A percentile compares a stretch with the other conserved stretches of the same genome.
These are phyloP conservation scores for Crepidodera aurea DNA, from an alignment of 2,888 invertebrate genomes.

Conservation along the genomic window DNA sequence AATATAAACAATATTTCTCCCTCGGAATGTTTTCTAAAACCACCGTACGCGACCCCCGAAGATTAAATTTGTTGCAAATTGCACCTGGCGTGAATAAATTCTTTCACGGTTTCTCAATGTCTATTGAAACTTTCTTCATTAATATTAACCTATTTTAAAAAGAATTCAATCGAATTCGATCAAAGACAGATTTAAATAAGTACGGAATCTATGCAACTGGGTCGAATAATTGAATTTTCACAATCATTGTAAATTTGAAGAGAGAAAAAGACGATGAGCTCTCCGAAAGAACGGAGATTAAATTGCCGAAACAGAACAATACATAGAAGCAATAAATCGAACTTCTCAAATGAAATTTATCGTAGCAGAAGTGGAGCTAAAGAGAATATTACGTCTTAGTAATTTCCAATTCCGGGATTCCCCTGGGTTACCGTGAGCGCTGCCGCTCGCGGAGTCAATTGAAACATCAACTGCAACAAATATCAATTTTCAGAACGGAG, in stretches of 20 bases:
- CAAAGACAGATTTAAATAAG: background rate
- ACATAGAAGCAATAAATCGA: conserved; percentile 34
- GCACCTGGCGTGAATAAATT: too few relatives aligned
- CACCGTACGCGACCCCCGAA: too few relatives aligned
- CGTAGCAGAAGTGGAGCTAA: conserved; percentile 34
- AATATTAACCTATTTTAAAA: background rate
- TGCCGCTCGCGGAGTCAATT: conserved; percentile 36
- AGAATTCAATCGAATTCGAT: background rate
- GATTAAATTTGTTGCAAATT: too few relatives aligned
- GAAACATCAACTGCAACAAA: conserved; percentile 42
- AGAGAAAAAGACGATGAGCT: conserved; percentile 13
- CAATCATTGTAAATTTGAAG: conserved; percentile 25
- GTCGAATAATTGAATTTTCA: conserved; percentile 19
- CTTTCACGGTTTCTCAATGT: too few relatives aligned
- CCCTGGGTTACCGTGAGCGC: conserved; percentile 34
- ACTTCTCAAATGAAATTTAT: conserved; percentile 39
- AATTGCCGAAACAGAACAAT: conserved; percentile 30
- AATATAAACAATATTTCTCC: too few relatives aligned
- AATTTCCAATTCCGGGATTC: conserved; percentile 37
- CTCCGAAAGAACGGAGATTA: conserved; percentile 23
- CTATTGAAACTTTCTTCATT: conserved; percentile 1
- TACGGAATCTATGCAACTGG: background rate
- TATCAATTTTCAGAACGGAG: conserved; percentile 40
- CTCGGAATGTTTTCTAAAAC: too few relatives aligned
- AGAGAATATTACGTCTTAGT: conserved; percentile 40